These are phyloP conservation scores for Rousettus madagascariensis DNA, from an alignment of 2,797 vertebrate species.

Conservation along the genomic window DNA sequence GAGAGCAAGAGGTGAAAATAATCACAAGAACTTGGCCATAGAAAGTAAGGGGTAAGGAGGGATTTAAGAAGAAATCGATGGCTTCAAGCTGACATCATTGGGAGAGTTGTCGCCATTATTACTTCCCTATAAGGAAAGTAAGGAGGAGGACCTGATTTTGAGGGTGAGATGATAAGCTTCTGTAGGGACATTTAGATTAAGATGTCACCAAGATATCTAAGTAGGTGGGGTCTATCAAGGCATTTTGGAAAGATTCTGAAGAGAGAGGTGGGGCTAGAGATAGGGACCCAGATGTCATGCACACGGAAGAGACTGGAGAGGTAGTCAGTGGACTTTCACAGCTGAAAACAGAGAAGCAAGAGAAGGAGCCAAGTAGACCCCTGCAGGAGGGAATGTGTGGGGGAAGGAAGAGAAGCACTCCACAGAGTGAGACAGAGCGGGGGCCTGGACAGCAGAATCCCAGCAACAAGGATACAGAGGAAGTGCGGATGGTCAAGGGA, in stretches of 20 bases:
- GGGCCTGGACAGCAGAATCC: neutral
- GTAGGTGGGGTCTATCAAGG: neutral
- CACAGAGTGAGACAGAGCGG: no score
- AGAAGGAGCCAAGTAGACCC: neutral
- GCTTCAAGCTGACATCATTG: neutral
- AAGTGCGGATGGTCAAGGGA: neutral
- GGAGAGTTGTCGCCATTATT: neutral
- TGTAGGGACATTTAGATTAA: neutral
- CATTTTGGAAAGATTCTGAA: neutral
- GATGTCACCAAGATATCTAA: neutral
- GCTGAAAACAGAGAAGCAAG: neutral
- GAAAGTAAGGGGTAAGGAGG: neutral
- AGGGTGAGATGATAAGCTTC: neutral
- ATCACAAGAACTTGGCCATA: neutral
- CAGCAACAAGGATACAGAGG: neutral
- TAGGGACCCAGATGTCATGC: neutral
- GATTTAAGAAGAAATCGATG: neutral
- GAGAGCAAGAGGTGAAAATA: neutral
- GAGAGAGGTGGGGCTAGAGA: neutral
- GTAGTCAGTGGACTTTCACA: neutral
- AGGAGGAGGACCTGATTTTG: neutral
- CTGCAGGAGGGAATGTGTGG: neutral
- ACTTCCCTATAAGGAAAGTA: neutral
- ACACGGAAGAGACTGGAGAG: neutral
- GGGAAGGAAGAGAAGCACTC: neutral